phyloP scores from a whole-genome alignment of 2,113 vertebrate genomes.

The Perccottus glenii region DNA sequence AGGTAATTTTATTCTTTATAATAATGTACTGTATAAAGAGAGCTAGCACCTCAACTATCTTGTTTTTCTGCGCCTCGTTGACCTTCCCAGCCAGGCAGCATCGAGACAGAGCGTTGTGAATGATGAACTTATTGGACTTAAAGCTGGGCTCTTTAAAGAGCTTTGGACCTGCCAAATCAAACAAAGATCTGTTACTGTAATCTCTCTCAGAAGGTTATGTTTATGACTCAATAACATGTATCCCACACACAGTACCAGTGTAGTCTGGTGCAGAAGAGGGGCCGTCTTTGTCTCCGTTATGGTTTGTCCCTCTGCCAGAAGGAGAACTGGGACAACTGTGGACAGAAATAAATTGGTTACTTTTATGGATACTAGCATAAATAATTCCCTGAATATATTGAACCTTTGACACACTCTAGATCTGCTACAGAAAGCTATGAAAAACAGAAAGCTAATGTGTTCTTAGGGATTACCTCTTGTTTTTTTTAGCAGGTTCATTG shows the following conservation, averaged over 20 bases:
- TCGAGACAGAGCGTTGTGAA: conserved; percentile 89
- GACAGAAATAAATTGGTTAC: background rate
- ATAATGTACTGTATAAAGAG: too few species aligned
- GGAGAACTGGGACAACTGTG: conserved; percentile 78
- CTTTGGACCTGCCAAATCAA: conserved; percentile 80
- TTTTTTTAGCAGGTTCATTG: conserved; percentile 67
- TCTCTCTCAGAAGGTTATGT: background rate
- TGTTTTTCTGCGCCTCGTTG: conserved; percentile 89
- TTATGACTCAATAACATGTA: background rate
- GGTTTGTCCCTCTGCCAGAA: conserved; percentile 74
- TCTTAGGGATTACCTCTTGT: conserved; percentile 58
- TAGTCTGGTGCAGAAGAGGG: conserved; percentile 88
- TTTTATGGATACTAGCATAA: too few species aligned
- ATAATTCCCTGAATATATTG: too few species aligned
- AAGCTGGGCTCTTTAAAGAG: conserved; percentile 93
- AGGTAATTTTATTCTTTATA: background rate
- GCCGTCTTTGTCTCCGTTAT: conserved; percentile 84
- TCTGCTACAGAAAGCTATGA: background rate
- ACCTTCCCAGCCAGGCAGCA: conserved; percentile 93
- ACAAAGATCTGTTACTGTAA: background rate
- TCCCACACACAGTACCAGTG: conserved; percentile 76
- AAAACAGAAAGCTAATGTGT: too few species aligned
- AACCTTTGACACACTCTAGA: too few species aligned
- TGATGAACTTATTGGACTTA: conserved; percentile 94
- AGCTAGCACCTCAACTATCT: conserved; percentile 85